Conservation (phyloP, 2,797 vertebrate genomes). For the Spinibarbus caldwelli region DNA sequence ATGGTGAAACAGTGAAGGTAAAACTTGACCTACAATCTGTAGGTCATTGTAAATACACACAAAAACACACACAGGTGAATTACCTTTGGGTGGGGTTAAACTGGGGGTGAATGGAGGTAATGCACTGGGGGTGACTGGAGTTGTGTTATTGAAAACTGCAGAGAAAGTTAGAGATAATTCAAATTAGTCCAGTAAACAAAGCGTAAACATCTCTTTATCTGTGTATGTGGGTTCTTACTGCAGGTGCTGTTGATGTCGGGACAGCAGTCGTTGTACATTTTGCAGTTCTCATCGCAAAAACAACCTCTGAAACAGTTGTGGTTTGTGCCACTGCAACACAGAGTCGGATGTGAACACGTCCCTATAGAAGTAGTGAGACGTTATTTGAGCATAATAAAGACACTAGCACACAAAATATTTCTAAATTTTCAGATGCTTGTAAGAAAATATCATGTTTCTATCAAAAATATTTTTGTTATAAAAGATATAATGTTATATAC, state of each 20-base stretch:
- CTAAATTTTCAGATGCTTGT: too few relatives aligned
- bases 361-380: background rate
- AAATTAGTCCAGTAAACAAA: too few relatives aligned
- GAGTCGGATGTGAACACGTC: background rate
- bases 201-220: background rate
- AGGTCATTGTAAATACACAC: background rate
- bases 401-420: too few relatives aligned
- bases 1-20: background rate
- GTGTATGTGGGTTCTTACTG: background rate
- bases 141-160: background rate
- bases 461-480: too few relatives aligned
- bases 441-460: too few relatives aligned
- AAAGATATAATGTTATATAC: too few relatives aligned
- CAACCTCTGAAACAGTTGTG: background rate
- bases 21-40: background rate
- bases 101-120: background rate
- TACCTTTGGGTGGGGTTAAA: background rate
- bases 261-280: background rate
- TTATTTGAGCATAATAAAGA: background rate
- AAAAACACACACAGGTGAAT: background rate
- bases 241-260: background rate
- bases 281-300: background rate
- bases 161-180: background rate
- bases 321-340: background rate
- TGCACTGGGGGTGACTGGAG: background rate